Evolutionary conservation across 2,888 invertebrate species (phyloP), one percentile per base, ranked within the genome.

Genomic region (Leptopilina syphax): DNA sequence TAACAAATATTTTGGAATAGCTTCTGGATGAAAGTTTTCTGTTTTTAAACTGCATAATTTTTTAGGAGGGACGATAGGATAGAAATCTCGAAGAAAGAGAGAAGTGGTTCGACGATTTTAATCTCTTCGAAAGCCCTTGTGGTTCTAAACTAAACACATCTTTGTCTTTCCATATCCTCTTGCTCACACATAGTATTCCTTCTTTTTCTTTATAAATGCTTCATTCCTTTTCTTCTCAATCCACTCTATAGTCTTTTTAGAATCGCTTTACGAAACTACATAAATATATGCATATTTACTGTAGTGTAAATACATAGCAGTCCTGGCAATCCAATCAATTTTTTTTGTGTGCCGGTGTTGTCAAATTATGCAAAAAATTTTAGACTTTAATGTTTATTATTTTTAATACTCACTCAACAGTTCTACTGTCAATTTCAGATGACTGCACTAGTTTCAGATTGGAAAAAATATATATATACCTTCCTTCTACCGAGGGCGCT

Each of bases 211-310:
- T 44, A 65, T 78, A 68, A 78, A 70, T 78, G 77, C 80, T 80
- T 44, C 47, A 13, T 60, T 79, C 77, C 82, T 81, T 80, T 77
- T 81, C 81, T 81, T 70, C 79, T 78, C 77, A 77, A 12, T 70
- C 24, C 77, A 50, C 70, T 79, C 77, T 65, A 68, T 80, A 68
- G 77, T 82, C 82, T 79, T 76, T 63, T 77, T 77, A 65, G 80
- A 54, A 41, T 63, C 34, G 89, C 89, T 89, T 8, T 47, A 82
- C 84, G 82, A 87, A 84, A 87, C 88, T 87, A 87, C 84, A 41
- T 84, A 82, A 60, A 81, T 60, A 79, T 41, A 41, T 41, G 6
- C 6, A 66, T 76, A 63, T 77, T 79, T 18, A 18, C 18, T 18
- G 18, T 18, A 18, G 18, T 18, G 18, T 18, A 18, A 18, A 18